Percentiles rank a stretch among this genome's conserved stretches.
Conservation (phyloP, 2,888 invertebrate species). For the Dastarcus helophoroides region DNA sequence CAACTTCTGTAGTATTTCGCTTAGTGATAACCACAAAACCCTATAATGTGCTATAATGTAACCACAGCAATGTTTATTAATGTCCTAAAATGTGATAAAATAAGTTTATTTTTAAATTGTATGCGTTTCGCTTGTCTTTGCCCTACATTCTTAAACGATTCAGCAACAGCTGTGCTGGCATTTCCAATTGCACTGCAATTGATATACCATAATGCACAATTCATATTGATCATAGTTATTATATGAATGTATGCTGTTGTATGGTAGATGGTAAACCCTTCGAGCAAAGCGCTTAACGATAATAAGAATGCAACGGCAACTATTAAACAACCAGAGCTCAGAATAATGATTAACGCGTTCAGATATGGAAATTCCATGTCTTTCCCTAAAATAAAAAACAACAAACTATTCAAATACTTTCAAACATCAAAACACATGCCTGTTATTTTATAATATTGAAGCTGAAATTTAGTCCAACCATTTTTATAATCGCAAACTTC, state of each 20-base stretch:
- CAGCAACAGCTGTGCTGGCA: constrained; percentile 37
- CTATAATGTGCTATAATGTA: constrained; percentile 50
- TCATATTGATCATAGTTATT: constrained; percentile 62
- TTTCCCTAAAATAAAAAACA: constrained; percentile 41
- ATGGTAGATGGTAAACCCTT: constrained; percentile 52
- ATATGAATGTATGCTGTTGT: constrained; percentile 54
- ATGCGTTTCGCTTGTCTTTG: neutral
- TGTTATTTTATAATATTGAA: constrained; percentile 37
- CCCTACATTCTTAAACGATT: constrained; percentile 30
- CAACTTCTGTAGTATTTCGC: constrained; percentile 51
- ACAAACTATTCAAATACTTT: neutral
- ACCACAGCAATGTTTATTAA: constrained; percentile 43
- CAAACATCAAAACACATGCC: constrained; percentile 18
- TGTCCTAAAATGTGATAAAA: constrained; percentile 41
- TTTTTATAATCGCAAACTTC: constrained; percentile 60
- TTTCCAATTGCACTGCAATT: constrained; percentile 55
- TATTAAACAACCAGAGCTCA: constrained; percentile 50
- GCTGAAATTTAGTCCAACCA: constrained; percentile 56
- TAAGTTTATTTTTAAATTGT: neutral
- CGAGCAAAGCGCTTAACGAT: constrained; percentile 47
- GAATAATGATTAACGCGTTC: constrained; percentile 47
- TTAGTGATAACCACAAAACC: constrained; percentile 51
- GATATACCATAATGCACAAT: constrained; percentile 59
- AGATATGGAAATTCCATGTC: constrained; percentile 50
- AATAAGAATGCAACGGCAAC: constrained; percentile 49